Conservation (phyloP, 1,140 invertebrate genomes). For the Anthonomus grandis region DNA sequence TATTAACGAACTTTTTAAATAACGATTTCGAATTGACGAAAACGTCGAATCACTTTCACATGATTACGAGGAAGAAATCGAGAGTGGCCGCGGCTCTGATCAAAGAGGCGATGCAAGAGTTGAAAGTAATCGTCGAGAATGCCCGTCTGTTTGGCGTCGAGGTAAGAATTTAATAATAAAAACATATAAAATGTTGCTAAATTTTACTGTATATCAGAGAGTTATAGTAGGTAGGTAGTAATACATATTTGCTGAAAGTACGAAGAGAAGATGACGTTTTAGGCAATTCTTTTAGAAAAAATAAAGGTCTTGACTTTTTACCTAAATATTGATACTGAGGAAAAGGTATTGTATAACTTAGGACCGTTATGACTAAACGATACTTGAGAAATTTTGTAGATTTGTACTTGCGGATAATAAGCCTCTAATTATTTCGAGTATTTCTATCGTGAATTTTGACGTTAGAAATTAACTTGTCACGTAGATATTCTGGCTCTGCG, state of each 20-base stretch:
- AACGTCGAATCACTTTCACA: slow-evolving; percentile 59
- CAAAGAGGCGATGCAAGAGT: slow-evolving; percentile 66
- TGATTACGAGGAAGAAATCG: slow-evolving; percentile 60
- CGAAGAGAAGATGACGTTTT: too few species aligned
- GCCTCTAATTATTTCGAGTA: too few species aligned
- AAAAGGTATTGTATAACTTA: too few species aligned
- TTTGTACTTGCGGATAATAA: too few species aligned
- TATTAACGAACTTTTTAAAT: slow-evolving; percentile 69
- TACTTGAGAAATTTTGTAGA: too few species aligned
- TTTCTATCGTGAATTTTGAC: too few species aligned
- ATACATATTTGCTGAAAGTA: neutral
- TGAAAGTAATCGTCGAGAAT: slow-evolving; percentile 68
- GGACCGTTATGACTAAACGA: too few species aligned
- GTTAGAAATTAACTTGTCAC: too few species aligned
- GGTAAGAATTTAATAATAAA: slow-evolving; percentile 49
- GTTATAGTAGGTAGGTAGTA: neutral
- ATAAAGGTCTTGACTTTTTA: too few species aligned
- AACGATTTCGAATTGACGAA: slow-evolving; percentile 66
- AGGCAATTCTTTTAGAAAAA: too few species aligned
- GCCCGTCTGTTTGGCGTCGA: slow-evolving; percentile 70
- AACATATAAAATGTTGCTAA: neutral
- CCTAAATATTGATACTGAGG: too few species aligned
- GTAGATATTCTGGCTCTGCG: too few species aligned
- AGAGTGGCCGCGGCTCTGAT: slow-evolving; percentile 62
- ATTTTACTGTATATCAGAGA: neutral